phyloP scores from a whole-genome alignment of 2,797 vertebrate species.

The Pteropus rufus region DNA sequence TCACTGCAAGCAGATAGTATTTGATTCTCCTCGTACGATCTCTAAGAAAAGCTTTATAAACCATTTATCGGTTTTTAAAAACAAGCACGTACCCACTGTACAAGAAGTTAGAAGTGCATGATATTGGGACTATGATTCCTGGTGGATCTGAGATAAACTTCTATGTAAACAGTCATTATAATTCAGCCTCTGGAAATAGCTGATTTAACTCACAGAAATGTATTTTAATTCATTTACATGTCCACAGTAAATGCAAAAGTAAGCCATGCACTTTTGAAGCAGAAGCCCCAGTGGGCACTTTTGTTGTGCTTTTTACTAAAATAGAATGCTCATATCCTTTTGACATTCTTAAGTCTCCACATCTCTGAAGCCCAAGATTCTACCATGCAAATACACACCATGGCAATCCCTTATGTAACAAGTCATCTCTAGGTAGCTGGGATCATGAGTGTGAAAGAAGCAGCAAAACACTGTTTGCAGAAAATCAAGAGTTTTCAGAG shows the following conservation, averaged over 20 bases:
- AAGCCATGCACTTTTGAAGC: neutral
- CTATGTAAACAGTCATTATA: conserved; percentile 4
- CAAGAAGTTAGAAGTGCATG: neutral
- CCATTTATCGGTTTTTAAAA: neutral
- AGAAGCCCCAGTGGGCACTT: neutral
- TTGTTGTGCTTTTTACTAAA: neutral
- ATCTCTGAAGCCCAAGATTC: neutral
- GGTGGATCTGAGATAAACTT: conserved; percentile 7
- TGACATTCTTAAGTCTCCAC: neutral
- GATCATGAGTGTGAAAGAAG: neutral
- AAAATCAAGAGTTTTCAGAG: neutral
- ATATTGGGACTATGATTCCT: neutral
- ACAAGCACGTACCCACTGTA: neutral
- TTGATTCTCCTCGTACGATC: neutral
- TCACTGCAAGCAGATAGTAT: neutral
- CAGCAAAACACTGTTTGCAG: neutral
- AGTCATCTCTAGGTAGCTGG: conserved; percentile 3
- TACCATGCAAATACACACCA: neutral
- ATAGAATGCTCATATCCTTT: neutral
- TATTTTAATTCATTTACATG: neutral
- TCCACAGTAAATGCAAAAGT: neutral
- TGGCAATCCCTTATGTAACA: conserved; percentile 60
- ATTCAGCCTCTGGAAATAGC: conserved; percentile 3
- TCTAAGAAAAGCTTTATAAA: neutral
- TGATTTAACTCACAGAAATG: neutral